These are phyloP conservation scores for Agrilus biguttatus DNA, from an alignment of 2,888 invertebrate species.

Conservation along the genomic window DNA sequence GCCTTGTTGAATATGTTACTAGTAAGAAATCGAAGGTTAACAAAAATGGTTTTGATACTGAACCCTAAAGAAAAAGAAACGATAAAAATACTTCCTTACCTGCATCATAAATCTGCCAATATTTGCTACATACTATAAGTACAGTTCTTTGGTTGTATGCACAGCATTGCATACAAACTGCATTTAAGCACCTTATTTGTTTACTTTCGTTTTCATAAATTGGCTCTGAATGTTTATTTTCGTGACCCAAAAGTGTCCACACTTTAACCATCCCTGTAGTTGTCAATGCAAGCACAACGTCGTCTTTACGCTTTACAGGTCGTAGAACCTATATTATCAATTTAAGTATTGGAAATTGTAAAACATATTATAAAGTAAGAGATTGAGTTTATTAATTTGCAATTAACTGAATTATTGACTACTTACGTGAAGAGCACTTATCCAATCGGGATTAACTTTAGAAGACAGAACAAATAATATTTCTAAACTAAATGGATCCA, in stretches of 20 bases:
- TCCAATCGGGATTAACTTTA: conserved; percentile 96
- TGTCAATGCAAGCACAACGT: conserved; percentile 87
- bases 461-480: conserved; percentile 84
- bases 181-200: conserved; percentile 87
- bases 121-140: conserved; percentile 89
- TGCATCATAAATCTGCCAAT: conserved; percentile 83
- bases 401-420: neutral
- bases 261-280: conserved; percentile 95
- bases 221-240: conserved; percentile 74
- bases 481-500: conserved; percentile 93
- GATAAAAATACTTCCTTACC: conserved; percentile 33
- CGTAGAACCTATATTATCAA: conserved; percentile 38
- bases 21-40: neutral
- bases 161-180: conserved; percentile 85
- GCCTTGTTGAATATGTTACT: neutral
- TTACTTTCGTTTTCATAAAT: conserved; percentile 96
- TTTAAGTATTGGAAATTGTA: neutral
- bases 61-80: neutral
- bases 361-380: neutral
- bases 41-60: neutral
- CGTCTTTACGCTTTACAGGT: conserved; percentile 72
- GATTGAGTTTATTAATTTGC: no score
- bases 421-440: conserved; percentile 83
- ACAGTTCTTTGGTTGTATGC: conserved; percentile 93
- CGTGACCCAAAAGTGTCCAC: conserved; percentile 84